Base-by-base conservation (phyloP, 2,888 invertebrate species). In the Galeruca laticollis region DNA sequence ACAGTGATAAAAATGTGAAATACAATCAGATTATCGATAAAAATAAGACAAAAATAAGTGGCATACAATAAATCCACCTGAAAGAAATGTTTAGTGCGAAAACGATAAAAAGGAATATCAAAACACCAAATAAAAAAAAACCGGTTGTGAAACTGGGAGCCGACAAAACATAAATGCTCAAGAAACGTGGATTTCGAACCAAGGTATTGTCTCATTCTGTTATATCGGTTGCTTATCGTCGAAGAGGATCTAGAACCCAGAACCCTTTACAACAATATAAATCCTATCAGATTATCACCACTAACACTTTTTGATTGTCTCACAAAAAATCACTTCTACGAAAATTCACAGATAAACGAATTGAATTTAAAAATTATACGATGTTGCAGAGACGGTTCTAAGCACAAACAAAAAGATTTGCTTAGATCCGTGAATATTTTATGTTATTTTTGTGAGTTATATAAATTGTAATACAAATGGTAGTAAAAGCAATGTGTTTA, bases 201-300 rank as follows among this genome's bases (percentile, higher is more conserved):
- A 69, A 70, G 71, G 76, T 75, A 76, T 76, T 76, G 76, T 76
- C 73, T 76, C 51, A 57, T 75, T 74, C 70, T 73, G 73, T 69
- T 56, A 56, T 56, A 74, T 75, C 69, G 74, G 73, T 66, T 70
- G 49, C 70, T 76, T 75, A 76, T 76, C 76, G 40, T 56, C 47
- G 37, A 43, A 65, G 69, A 69, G 73, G 70, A 76, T 75, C 76
- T 72, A 68, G 72, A 74, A 74, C 73, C 73, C 56, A 56, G 56
- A 56, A 56, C 56, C 56, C 75, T 74, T 74, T 73, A 75, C 71
- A 73, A 66, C 71, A 70, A 66, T 70, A 76, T 76, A 76, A 76
- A 76, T 75, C 69, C 69, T 73, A 71, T 69, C 75, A 74, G 75
- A 74, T 73, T 71, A 73, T 74, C 74, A 72, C 72, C 62, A 72